Conservation (phyloP, 2,888 invertebrate genomes). For the Chloroclystis v-ata region DNA sequence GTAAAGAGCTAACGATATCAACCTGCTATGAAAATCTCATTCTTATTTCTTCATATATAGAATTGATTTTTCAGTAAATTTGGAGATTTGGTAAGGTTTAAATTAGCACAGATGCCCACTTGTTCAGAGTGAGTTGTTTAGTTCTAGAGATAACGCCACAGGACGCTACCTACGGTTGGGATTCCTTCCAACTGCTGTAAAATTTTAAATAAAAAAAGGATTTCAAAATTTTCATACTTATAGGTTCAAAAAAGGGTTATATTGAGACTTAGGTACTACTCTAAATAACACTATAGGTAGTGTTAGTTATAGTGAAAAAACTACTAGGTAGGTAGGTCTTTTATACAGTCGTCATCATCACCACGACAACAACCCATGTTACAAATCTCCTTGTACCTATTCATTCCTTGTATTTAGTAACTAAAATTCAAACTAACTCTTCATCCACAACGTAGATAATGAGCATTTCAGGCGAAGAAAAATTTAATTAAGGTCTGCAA, state of each 20-base stretch:
- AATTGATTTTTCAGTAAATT: constrained; percentile 28
- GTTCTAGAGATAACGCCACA: constrained; percentile 67
- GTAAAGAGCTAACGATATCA: constrained; percentile 24
- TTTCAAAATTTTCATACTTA: too few relatives aligned
- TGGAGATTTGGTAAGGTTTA: constrained; percentile 26
- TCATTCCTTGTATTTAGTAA: too few relatives aligned
- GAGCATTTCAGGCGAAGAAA: constrained; percentile 5
- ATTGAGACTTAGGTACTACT: too few relatives aligned
- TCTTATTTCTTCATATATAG: constrained; percentile 27
- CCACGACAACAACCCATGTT: too few relatives aligned
- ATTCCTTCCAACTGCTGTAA: too few relatives aligned
- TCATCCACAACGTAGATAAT: background rate
- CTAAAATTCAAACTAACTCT: too few relatives aligned
- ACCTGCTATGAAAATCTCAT: constrained; percentile 25
- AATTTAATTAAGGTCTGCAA: constrained; percentile 23
- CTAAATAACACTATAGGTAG: too few relatives aligned
- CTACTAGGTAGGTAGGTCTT: too few relatives aligned
- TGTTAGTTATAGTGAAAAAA: background rate
- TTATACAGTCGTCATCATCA: too few relatives aligned
- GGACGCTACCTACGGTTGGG: constrained; percentile 48
- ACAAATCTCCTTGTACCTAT: too few relatives aligned
- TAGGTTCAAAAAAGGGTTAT: too few relatives aligned
- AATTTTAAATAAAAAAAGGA: too few relatives aligned
- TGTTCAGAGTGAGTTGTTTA: constrained; percentile 66
- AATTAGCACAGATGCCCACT: constrained; percentile 32